Base-by-base conservation (phyloP, 2,113 vertebrate species). In the Bubo scandiacus region DNA sequence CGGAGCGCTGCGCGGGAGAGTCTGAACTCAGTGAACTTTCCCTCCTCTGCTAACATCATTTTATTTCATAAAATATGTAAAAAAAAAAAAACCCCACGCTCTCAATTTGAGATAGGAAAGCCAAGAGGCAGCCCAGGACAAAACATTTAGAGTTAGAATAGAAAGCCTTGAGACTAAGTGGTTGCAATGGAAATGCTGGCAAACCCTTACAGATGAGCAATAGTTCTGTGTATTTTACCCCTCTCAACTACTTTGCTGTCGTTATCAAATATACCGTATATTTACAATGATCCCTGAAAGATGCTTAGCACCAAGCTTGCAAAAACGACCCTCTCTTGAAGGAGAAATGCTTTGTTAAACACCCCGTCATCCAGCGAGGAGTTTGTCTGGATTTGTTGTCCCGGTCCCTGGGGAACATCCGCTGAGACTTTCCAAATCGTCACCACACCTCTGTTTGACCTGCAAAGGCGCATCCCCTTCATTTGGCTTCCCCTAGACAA, bases 401-500 rank as follows among this genome's bases (percentile, higher is more conserved):
- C 65, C 0, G 0, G 3, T 71, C 77, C 61, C 42, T 12, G 54
- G 72, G 66, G 89, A 95, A 29, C 72, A 14, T 30, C 52, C 29
- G 40, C 36, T 7, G 30, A 81, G 90, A 93, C 77, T 94, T 86
- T 65, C 93, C 89, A 87, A 91, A 95, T 74, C 12, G 2, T 32
- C 87, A 5, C 85, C 3, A 6, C 1, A 25, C 82, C 36, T 85
- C 85, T 58, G 40, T 90, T 86, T 14, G 20, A 52, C 95, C 92
- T 54, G 51, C 65, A 27, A 83, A 96, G 84, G 84, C n/a, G 2
- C 72, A 75, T 73, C 88, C 80, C 94, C 94, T 84, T 83, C 49
- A 5, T 89, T 90, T 81, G 94, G 81, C 80, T 96, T 95, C 72
- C 86, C 80, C 78, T 73, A 95, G 81, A 68, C 84, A 72, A 97